A percentile compares a stretch with the other conserved stretches of the same genome.
phyloP scores from a whole-genome alignment of 2,888 invertebrate species.

The Balanococcus diminutus region DNA sequence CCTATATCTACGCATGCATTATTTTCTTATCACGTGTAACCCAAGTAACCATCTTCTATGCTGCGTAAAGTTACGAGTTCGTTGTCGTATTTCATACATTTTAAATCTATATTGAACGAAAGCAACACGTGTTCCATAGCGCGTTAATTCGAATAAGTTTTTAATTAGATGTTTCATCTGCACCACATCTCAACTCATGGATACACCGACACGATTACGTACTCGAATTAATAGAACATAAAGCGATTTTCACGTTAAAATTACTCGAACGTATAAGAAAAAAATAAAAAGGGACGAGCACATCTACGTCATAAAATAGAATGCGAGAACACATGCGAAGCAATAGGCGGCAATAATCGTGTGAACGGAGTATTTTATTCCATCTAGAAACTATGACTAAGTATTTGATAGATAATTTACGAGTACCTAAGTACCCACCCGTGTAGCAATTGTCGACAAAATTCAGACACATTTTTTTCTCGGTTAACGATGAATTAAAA shows the following conservation, averaged over 20 bases:
- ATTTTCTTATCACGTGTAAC: too few species aligned
- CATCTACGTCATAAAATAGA: neutral
- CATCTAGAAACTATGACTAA: neutral
- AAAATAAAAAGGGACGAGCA: neutral
- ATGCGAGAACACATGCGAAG: neutral
- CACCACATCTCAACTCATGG: neutral
- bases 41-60: too few species aligned
- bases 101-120: neutral
- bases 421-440: too few species aligned
- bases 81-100: neutral
- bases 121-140: constrained; percentile 13
- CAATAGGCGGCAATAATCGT: neutral
- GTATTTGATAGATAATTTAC: neutral
- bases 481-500: too few species aligned
- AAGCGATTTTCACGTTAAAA: neutral
- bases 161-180: constrained; percentile 23
- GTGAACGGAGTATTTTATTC: neutral
- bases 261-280: neutral
- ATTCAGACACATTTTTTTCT: too few species aligned
- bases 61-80: neutral
- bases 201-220: neutral
- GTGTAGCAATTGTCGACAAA: too few species aligned
- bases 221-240: constrained; percentile 10
- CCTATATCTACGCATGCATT: neutral
- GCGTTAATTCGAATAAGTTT: constrained; percentile 2